Evolutionary conservation across 2,888 invertebrate species (phyloP).

Genomic region (Panorpa germanica): DNA sequence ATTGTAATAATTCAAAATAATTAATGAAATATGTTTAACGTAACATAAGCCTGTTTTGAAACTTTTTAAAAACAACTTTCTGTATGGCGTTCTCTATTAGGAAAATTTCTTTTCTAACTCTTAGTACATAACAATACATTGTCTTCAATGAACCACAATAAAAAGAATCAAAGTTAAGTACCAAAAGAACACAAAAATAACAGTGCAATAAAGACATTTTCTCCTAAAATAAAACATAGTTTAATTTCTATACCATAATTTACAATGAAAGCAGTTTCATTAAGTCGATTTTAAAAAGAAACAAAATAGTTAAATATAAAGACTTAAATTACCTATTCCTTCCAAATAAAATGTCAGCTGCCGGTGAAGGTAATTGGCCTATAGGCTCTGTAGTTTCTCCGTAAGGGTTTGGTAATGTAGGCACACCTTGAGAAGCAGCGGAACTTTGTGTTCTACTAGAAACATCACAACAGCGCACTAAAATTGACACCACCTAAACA

Average conservation of each 20-base stretch:
- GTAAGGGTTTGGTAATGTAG: conserved; percentile 52
- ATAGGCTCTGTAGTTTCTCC: conserved; percentile 45
- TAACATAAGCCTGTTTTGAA: not conserved
- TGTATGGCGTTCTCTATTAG: too few species aligned
- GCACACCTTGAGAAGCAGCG: conserved; percentile 27
- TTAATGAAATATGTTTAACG: conserved; percentile 8
- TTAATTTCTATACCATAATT: too few species aligned
- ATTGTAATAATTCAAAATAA: conserved; percentile 10
- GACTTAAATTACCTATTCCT: conserved; percentile 42
- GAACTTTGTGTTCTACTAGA: conserved; percentile 42
- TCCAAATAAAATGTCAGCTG: conserved; percentile 66
- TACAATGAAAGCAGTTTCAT: conserved; percentile 3
- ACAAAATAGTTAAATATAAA: conserved; percentile 7
- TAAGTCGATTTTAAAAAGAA: conserved; percentile 7
- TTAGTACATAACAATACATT: too few species aligned
- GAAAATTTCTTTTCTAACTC: too few species aligned
- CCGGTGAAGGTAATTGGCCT: conserved; percentile 52
- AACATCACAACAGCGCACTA: conserved; percentile 86
- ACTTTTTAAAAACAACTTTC: conserved; percentile 10
- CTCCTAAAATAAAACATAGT: too few species aligned
- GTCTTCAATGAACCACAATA: too few species aligned
- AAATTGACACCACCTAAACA: conserved; percentile 52
- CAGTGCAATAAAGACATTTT: too few species aligned
- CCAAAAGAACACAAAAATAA: too few species aligned
- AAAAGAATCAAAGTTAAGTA: too few species aligned